Percentiles rank a stretch among this genome's conserved stretches.
phyloP scores from a whole-genome alignment of 2,888 invertebrate species.

The Oxycera nigricornis region DNA sequence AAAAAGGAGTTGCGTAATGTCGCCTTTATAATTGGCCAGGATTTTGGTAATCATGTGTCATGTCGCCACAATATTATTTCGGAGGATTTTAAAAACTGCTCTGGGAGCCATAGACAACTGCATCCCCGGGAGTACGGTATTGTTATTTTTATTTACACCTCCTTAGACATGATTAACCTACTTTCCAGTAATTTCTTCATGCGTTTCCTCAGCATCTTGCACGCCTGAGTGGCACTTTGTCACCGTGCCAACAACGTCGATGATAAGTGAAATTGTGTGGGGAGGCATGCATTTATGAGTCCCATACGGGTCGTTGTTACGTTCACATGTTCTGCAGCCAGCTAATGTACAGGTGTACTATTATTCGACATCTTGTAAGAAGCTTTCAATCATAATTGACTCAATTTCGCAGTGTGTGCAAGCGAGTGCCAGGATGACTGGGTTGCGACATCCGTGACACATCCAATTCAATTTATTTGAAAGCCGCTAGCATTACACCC shows the following conservation, averaged over 20 bases:
- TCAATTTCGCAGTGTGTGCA: constrained; percentile 15
- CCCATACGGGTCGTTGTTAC: constrained; percentile 18
- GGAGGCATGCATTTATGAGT: constrained; percentile 22
- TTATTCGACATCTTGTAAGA: neutral
- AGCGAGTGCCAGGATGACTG: neutral
- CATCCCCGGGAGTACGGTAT: too few species aligned
- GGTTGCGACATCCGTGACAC: constrained; percentile 31
- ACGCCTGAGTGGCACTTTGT: constrained; percentile 21
- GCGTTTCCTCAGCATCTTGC: neutral
- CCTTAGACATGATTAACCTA: neutral
- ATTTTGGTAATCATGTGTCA: too few species aligned
- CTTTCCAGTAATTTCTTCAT: neutral
- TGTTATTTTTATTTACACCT: neutral
- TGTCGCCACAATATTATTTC: too few species aligned
- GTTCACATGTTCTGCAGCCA: neutral
- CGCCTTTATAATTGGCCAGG: too few species aligned
- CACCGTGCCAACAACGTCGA: constrained; percentile 14
- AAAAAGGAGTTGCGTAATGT: too few species aligned
- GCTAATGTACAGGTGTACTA: constrained; percentile 22
- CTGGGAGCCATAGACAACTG: too few species aligned
- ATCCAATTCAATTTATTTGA: constrained; percentile 42
- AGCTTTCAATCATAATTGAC: constrained; percentile 33
- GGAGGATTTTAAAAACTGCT: too few species aligned
- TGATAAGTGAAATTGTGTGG: constrained; percentile 9
- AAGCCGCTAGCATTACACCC: constrained; percentile 37